phyloP scores from a whole-genome alignment of 2,797 vertebrate genomes.

The Coendou prehensilis region DNA sequence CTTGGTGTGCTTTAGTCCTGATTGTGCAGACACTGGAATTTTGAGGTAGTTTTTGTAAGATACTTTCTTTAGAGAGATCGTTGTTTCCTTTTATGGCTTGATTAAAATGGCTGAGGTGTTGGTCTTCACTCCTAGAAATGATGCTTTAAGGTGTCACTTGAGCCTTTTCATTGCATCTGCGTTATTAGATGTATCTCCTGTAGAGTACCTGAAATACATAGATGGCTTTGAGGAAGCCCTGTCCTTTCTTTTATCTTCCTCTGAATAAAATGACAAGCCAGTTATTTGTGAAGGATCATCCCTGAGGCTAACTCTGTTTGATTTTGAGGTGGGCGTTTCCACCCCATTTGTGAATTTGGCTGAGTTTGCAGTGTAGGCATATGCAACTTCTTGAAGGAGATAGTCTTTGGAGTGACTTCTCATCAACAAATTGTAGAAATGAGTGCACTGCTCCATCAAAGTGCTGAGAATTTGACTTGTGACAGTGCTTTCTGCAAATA shows the following conservation, averaged over 20 bases:
- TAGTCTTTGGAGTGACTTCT: conserved; percentile 70
- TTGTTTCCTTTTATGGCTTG: conserved; percentile 55
- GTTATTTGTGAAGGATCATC: conserved; percentile 63
- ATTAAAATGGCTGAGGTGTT: conserved; percentile 15
- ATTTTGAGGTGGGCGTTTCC: conserved; percentile 31
- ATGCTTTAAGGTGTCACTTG: background rate
- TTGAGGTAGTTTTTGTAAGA: conserved; percentile 70
- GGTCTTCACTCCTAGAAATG: conserved; percentile 20
- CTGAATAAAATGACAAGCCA: conserved; percentile 68
- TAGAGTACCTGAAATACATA: conserved; percentile 7
- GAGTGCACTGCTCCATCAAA: conserved; percentile 72
- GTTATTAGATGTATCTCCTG: background rate
- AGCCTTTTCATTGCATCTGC: background rate
- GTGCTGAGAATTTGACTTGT: conserved; percentile 70
- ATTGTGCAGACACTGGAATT: background rate
- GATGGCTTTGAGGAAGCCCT: conserved; percentile 20
- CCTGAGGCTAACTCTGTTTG: background rate
- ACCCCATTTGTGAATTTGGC: background rate
- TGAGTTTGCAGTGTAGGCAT: background rate
- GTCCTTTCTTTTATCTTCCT: conserved; percentile 68
- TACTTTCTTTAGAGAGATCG: conserved; percentile 61
- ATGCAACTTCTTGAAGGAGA: background rate
- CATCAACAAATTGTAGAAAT: conserved; percentile 62
- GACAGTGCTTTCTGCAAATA: conserved; percentile 64
- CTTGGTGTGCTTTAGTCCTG: background rate